Evolutionary conservation across 35 echinoderm and acorn worm genomes (phyloP).

Genomic region (Apostichopus californicus): DNA sequence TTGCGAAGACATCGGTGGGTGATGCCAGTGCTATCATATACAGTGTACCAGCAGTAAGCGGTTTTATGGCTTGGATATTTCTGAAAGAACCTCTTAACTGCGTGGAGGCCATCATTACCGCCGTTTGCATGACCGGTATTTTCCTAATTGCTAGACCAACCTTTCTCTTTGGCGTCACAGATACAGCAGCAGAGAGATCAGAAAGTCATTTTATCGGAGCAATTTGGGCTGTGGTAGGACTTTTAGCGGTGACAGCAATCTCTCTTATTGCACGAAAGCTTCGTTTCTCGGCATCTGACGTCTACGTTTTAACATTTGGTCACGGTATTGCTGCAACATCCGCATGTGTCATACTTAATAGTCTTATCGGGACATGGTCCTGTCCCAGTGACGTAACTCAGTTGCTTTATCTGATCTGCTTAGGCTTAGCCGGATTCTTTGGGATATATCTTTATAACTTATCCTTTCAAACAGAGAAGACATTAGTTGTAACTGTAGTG

Average conservation of each 20-base stretch:
- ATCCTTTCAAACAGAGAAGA: not conserved
- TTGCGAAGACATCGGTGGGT: not conserved
- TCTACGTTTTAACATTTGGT: not conserved
- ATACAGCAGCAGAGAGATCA: not conserved
- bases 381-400: not conserved
- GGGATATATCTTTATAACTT: not conserved
- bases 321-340: not conserved
- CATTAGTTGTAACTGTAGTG: not conserved
- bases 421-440: not conserved
- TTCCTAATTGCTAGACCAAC: constrained; percentile 30
- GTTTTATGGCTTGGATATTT: constrained; percentile 21
- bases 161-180: not conserved
- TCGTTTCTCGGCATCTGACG: not conserved
- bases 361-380: not conserved
- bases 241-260: not conserved
- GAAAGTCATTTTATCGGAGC: not conserved
- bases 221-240: not conserved
- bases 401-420: not conserved
- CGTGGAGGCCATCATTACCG: not conserved
- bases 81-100: constrained; percentile 24
- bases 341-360: not conserved
- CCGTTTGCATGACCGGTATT: not conserved
- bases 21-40: constrained; percentile 43
- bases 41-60: constrained; percentile 15
- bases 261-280: not conserved